phyloP scores from a whole-genome alignment of 2,113 vertebrate species.

The Siphamia tubifer region DNA sequence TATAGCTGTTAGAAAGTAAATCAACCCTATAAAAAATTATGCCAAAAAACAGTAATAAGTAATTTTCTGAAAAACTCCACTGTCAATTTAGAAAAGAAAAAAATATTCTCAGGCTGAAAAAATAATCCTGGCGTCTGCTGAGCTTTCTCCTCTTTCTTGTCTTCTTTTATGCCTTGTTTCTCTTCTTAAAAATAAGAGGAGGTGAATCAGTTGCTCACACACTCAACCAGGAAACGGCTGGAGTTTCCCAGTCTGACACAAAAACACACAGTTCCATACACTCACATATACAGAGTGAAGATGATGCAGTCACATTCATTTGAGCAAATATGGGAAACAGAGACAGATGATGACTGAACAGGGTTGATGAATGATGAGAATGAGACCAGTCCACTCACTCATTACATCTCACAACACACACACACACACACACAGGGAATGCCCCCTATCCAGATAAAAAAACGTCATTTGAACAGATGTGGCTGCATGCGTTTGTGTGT shows the following conservation, averaged over 20 bases:
- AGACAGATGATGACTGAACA: slow-evolving; percentile 34
- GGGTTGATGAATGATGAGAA: slow-evolving; percentile 30
- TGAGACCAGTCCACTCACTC: slow-evolving; percentile 25
- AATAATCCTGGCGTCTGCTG: no score
- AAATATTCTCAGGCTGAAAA: no score
- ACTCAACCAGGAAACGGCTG: not conserved
- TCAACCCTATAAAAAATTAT: no score
- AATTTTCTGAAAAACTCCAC: no score
- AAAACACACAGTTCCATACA: not conserved
- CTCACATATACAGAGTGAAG: not conserved
- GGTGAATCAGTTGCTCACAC: not conserved
- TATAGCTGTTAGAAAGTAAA: no score
- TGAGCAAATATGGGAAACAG: slow-evolving; percentile 1
- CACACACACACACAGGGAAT: slow-evolving; percentile 11
- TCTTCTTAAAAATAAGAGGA: not conserved
- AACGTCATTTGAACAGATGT: slow-evolving; percentile 64
- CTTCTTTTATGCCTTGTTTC: not conserved
- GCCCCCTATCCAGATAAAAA: slow-evolving; percentile 57
- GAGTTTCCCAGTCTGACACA: not conserved
- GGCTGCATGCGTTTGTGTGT: not conserved
- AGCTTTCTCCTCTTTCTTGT: not conserved
- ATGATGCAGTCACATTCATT: not conserved
- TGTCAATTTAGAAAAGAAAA: no score
- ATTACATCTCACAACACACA: slow-evolving; percentile 11
- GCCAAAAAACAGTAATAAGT: no score